Evolutionary conservation across 2,888 invertebrate genomes (phyloP), one percentile per base, ranked within the genome.

Genomic region (Phrixothrix hirtus): DNA sequence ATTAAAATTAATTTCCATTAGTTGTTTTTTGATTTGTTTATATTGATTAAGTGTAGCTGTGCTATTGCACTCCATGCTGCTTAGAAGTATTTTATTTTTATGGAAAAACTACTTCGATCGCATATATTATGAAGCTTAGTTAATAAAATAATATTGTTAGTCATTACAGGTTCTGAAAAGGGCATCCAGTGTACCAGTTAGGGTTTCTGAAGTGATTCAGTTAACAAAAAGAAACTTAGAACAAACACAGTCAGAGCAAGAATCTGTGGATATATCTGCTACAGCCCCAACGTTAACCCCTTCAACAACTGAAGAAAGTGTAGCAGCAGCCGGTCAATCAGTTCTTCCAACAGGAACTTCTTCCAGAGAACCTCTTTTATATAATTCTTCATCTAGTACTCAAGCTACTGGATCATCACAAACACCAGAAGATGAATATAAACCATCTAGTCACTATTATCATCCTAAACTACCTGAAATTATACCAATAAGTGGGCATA

Each of bases 401-500:
- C 69, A 74, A 16, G 73, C 73, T 25, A 75, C 73, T 14, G 72
- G 72, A 5, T 74, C 75, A 3, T 69, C 73, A 10, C 75, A 75
- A 61, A 77, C 75, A 3, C 75, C 76, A 1, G 75, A 75, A 51
- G 76, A 76, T 5, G 75, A 77, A 45, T 73, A 68, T 50, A 80
- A 79, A 63, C 61, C 59, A 45, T 79, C 79, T 75, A 82, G 82
- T 51, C 83, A 85, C 16, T 64, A 64, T 12, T 75, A 84, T 11
- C 21, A 38, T 65, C 83, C 85, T 60, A 83, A 85, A 70, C 78
- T 88, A 65, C 84, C 87, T 10, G 87, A 87, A 58, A 85, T 88
- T 58, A 87, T 88, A 70, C 87, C 87, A 62, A 80, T 88, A 65
- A 84, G 85, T 74, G 87, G 87, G 1, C 87, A 87, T 76, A 85